Evolutionary conservation across 2,888 invertebrate species (phyloP), one percentile per base, ranked within the genome.

Genomic region (Anoplius nigerrimus): DNA sequence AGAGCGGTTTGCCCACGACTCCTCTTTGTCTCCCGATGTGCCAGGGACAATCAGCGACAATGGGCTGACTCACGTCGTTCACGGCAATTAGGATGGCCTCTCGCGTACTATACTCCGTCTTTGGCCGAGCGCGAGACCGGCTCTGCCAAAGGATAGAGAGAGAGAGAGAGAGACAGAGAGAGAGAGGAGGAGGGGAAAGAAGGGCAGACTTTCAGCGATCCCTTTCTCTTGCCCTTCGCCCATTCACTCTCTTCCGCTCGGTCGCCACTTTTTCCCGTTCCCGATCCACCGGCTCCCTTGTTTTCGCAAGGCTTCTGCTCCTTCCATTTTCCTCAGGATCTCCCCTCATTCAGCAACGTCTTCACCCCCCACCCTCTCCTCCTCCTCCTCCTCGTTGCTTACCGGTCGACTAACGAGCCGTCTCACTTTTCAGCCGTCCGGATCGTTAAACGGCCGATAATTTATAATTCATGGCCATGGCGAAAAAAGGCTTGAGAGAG

Each of bases 11-110:
- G 18, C 48, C 48, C 48, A 48, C 48, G 48, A 48, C 3, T 48
- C 48, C 48, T 48, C 48, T 48, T 48, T 48, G 48, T 48, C 48
- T 48, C 48, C 64, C 45, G 22, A 20, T 48, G 51, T 34, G 51
- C 48, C 24, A 42, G 24, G 48, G 48, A 65, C 64, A 34, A 69
- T 66, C 63, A 21, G 24, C 53, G 22, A 71, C 76, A 62, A 76
- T 71, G 54, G 62, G 66, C 69, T 76, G 76, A 76, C 69, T 76
- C 76, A 76, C 54, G 71, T 43, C 46, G 69, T 65, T 69, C 63
- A 45, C 62, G 43, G 52, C 77, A 76, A 77, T 77, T 77, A 71
- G 69, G 68, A 69, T 75, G 63, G 54, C 46, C 65, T 62, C 57
- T 68, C 56, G 24, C 42, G 62, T 63, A 54, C 54, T 34, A 34